Base-by-base conservation (phyloP, 2,113 vertebrate genomes). In the Psilopogon haemacephalus region DNA sequence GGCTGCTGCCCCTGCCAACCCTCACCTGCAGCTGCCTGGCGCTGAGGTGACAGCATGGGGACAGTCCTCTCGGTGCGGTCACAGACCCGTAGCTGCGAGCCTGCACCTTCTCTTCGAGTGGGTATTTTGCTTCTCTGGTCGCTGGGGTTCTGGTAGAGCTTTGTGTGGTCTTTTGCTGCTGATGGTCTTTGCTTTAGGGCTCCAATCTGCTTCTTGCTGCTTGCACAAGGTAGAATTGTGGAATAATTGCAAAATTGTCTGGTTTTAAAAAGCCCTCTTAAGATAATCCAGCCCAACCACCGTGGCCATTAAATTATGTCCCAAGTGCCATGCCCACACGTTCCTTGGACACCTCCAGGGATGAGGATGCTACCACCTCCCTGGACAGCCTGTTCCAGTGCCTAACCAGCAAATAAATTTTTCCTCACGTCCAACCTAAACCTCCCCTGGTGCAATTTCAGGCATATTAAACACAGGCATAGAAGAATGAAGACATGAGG, bases 1-100 rank as follows among this genome's bases (percentile, higher is more conserved):
- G 84, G 54, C 72, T 10, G 0, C 38, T 2, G 73, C 2, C 15
- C 55, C 15, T 27, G 18, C 2, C 11, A 28, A 16, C 30, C 2
- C 2, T 28, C 10, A 3, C 69, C 52, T 6, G 24, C 11, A 18
- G 15, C 14, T 11, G 52, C 38, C 32, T 16, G 37, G 5, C 9
- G 5, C 0, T 23, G 3, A 6, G n/a, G 1, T 26, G 38, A 3
- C 65, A 86, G 62, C 58, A 12, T n/a, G 18, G 21, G 24, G 60
- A 50, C 6, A 1, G 20, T 4, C 32, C 26, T 30, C 46, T 35
- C 9, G 1, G 4, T 12, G 15, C 8, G 33, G 12, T 26, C 67
- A 60, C 5, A 64, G 26, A 56, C 26, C 17, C 9, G 0, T 23
- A 14, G 15, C 68, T 52, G 71, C 72, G 21, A 1, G 48, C 44